These are phyloP conservation scores for Phyllotreta cruciferae DNA, from an alignment of 2,888 invertebrate species.

Conservation along the genomic window DNA sequence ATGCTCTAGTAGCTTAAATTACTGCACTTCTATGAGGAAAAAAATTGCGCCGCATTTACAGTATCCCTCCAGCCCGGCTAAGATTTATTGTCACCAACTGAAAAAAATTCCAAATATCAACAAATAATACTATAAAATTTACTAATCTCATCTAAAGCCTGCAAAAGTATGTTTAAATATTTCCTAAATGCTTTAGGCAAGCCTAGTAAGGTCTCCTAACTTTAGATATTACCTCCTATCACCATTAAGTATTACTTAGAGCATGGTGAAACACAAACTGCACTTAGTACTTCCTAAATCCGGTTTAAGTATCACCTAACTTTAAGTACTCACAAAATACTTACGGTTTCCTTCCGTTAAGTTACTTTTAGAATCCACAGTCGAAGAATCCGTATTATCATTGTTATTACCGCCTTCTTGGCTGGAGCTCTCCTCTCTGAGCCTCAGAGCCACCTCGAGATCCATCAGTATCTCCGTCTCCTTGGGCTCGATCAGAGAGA, in stretches of 20 bases:
- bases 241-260: too few species aligned
- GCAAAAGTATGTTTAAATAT: too few species aligned
- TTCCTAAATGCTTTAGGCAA: too few species aligned
- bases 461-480: slow-evolving; percentile 95
- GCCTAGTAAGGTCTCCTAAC: too few species aligned
- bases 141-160: too few species aligned
- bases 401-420: slow-evolving; percentile 51
- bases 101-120: slow-evolving; percentile 20
- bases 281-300: too few species aligned
- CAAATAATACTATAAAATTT: not conserved
- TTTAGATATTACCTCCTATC: too few species aligned
- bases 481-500: slow-evolving; percentile 92
- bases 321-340: too few species aligned
- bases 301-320: too few species aligned
- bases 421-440: slow-evolving; percentile 62
- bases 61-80: slow-evolving; percentile 28
- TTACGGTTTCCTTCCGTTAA: slow-evolving; percentile 38
- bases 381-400: slow-evolving; percentile 48
- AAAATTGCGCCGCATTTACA: slow-evolving; percentile 36
- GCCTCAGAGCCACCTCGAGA: slow-evolving; percentile 82
- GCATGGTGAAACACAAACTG: too few species aligned
- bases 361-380: slow-evolving; percentile 33
- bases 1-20: slow-evolving; percentile 43
- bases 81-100: slow-evolving; percentile 34
- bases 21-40: slow-evolving; percentile 33